Evolutionary conservation across 2,888 invertebrate genomes (phyloP).

Genomic region (Hemicrepidius hirtus): DNA sequence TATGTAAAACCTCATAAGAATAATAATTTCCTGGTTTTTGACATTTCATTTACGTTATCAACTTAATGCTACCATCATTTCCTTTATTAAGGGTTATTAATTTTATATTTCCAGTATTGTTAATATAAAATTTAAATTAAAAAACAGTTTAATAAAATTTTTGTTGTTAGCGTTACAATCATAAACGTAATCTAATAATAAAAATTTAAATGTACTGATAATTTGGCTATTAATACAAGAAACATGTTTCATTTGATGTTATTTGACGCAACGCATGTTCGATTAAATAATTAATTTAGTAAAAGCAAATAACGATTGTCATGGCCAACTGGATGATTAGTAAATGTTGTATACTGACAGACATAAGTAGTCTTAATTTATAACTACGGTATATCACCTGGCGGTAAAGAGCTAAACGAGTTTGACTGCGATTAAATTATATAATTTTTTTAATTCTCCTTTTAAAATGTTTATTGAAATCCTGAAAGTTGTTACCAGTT

Average conservation of each 20-base stretch:
- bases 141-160: no score
- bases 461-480: no score
- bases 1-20: constrained; percentile 27
- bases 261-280: constrained; percentile 6
- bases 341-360: constrained; percentile 18
- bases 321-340: constrained; percentile 19
- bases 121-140: no score
- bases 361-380: constrained; percentile 12
- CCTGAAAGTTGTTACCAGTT: no score
- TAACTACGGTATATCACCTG: constrained; percentile 20
- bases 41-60: constrained; percentile 16
- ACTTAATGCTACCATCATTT: no score
- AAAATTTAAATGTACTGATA: no score
- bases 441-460: no score
- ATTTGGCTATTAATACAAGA: no score
- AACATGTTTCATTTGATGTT: constrained; percentile 1
- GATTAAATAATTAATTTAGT: constrained; percentile 7
- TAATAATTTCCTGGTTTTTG: constrained; percentile 42
- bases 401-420: not conserved
- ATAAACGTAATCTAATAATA: no score
- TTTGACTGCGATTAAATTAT: not conserved
- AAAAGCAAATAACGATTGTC: constrained; percentile 13
- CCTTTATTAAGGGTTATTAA: no score
- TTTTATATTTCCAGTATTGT: no score
- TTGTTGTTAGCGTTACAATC: no score